These are phyloP conservation scores for Donacobius atricapilla DNA, from an alignment of 2,113 vertebrate species.

Conservation along the genomic window DNA sequence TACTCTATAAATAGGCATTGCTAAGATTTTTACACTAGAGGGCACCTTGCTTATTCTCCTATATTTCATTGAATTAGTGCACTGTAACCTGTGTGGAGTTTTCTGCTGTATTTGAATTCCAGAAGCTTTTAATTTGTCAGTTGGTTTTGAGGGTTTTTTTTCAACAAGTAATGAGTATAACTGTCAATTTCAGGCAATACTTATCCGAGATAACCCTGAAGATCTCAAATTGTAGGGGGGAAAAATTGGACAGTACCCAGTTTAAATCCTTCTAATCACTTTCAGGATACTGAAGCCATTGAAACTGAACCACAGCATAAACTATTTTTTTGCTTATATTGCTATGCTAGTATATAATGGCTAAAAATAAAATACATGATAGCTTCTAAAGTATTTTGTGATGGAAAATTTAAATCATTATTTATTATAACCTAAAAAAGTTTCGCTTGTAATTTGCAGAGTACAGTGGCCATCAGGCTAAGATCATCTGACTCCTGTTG, in stretches of 20 bases:
- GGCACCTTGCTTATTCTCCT: background rate
- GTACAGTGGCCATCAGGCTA: background rate
- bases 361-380: background rate
- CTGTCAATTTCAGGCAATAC: background rate
- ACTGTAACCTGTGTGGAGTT: background rate
- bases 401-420: background rate
- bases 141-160: background rate
- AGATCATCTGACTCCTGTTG: background rate
- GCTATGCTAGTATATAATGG: background rate
- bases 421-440: background rate
- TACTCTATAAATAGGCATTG: background rate
- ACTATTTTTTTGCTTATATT: background rate
- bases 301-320: background rate
- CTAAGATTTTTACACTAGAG: conserved; percentile 4
- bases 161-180: background rate
- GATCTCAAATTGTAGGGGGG: background rate
- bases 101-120: background rate
- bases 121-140: background rate
- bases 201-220: background rate
- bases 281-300: background rate
- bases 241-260: background rate
- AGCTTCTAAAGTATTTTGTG: background rate
- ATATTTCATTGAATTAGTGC: background rate
- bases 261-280: background rate
- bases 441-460: background rate